Evolutionary conservation across 2,888 invertebrate species (phyloP).

Genomic region (Nomada fucata): DNA sequence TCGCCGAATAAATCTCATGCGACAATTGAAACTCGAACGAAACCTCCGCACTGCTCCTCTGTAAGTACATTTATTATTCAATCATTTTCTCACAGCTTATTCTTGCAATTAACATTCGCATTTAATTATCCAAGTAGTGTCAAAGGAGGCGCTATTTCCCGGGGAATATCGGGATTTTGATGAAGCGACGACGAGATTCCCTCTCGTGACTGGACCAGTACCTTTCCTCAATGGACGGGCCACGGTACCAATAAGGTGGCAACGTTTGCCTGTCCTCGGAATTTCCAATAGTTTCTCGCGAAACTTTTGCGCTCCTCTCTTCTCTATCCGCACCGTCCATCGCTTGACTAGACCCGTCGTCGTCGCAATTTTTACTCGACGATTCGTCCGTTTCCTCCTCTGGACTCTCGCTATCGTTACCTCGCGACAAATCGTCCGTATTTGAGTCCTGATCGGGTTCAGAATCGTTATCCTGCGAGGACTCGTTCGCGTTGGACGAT

Average conservation of each 20-base stretch:
- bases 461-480: neutral
- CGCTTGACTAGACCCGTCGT: neutral
- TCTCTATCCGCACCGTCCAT: neutral
- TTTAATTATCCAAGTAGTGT: neutral
- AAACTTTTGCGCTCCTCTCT: constrained; percentile 14
- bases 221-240: constrained; percentile 17
- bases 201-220: constrained; percentile 29
- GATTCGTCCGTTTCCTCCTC: neutral
- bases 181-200: constrained; percentile 41
- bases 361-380: neutral
- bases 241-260: constrained; percentile 37
- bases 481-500: neutral
- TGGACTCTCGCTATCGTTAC: neutral
- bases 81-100: no score
- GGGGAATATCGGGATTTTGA: constrained; percentile 74
- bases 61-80: constrained; percentile 19
- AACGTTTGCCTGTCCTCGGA: constrained; percentile 23
- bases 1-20: neutral
- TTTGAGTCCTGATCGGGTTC: neutral
- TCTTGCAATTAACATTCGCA: no score
- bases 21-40: no score
- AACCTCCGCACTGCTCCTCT: neutral
- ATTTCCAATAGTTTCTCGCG: constrained; percentile 26
- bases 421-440: neutral
- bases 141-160: constrained; percentile 66